Evolutionary conservation across 2,113 vertebrate genomes (phyloP).

Genomic region (Coptodon bakossiorum): DNA sequence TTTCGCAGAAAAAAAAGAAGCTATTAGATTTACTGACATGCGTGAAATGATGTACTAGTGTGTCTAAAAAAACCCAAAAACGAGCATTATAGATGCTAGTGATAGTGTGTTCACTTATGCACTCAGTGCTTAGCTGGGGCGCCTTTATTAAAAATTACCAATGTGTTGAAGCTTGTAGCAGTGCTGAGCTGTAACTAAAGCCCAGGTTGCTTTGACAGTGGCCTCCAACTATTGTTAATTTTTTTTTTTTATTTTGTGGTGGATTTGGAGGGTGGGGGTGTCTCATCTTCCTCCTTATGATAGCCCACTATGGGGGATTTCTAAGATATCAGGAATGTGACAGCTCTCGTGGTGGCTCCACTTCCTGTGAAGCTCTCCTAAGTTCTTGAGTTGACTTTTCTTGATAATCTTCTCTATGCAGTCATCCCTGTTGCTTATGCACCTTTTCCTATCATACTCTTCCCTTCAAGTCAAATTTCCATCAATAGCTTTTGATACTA

Average conservation of each 20-base stretch:
- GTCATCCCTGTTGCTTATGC: background rate
- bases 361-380: background rate
- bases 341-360: background rate
- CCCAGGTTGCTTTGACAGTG: background rate
- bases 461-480: background rate
- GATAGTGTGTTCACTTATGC: background rate
- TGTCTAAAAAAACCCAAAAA: rapidly evolving
- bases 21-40: background rate
- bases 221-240: background rate
- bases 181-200: background rate
- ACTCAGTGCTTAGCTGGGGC: background rate
- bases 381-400: background rate
- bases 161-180: background rate
- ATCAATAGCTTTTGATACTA: background rate
- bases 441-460: background rate
- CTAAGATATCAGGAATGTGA: background rate
- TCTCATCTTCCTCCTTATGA: background rate
- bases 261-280: background rate
- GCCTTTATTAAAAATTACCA: background rate
- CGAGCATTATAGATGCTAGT: background rate
- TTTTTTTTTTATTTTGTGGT: background rate
- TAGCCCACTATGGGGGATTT: background rate
- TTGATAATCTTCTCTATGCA: background rate
- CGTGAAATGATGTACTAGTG: background rate
- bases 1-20: background rate